Evolutionary conservation across 2,113 vertebrate species (phyloP).

Genomic region (Eulemur macaco): DNA sequence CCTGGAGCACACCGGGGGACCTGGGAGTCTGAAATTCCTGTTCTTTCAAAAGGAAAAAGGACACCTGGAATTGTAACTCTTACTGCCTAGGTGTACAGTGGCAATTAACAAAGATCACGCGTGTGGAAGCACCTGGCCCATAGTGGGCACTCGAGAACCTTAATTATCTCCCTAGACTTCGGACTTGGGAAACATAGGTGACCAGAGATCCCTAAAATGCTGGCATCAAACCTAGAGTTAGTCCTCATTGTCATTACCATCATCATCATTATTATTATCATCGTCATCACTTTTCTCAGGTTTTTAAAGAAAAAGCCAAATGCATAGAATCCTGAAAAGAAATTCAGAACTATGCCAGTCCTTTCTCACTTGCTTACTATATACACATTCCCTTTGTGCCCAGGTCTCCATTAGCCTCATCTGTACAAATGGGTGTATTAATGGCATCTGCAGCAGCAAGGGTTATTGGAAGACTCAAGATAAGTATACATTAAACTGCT

Average conservation of each 20-base stretch:
- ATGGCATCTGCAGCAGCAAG: background rate
- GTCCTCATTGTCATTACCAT: fast-evolving
- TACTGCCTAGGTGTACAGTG: fast-evolving
- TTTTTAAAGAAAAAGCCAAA: background rate
- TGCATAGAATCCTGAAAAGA: background rate
- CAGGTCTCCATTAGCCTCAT: background rate
- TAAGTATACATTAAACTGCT: background rate
- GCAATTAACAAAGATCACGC: fast-evolving
- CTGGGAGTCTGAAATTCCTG: background rate
- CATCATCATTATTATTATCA: background rate
- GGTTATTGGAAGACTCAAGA: background rate
- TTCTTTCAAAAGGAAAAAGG: background rate
- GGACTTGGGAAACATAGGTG: background rate
- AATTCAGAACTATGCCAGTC: background rate
- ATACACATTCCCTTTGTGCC: too few species aligned
- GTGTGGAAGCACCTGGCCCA: fast-evolving
- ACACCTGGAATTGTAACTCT: too few species aligned
- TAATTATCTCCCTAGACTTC: background rate
- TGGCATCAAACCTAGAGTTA: background rate
- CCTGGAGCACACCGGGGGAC: fast-evolving
- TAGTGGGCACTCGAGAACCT: fast-evolving
- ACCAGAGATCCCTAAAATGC: background rate
- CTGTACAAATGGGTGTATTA: background rate
- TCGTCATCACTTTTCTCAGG: background rate
- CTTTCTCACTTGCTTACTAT: background rate